Evolutionary conservation across 30 jellyfish, hydroid and myxozoan genomes (phyloP).

Genomic region (Hydractinia echinata): DNA sequence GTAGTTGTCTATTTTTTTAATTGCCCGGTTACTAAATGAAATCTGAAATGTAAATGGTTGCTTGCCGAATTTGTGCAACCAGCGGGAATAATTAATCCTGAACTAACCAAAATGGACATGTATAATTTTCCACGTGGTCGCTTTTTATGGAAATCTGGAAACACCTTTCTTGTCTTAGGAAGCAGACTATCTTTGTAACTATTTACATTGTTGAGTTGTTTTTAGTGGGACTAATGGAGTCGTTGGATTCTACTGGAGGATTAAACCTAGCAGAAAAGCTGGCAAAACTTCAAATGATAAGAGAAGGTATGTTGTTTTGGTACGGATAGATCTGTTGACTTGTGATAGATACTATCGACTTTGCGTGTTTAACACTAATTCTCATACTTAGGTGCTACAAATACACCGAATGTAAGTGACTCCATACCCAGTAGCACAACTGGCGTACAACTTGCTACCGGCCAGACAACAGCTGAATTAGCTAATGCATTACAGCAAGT

Average conservation of each 20-base stretch:
- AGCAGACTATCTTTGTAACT: neutral
- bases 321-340: no score
- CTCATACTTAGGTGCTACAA: neutral
- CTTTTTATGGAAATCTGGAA: no score
- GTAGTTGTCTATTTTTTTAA: no score
- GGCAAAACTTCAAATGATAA: neutral
- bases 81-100: no score
- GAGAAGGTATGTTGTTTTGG: no score
- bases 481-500: neutral
- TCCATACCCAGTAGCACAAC: no score
- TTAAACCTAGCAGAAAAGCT: slow-evolving; percentile 17
- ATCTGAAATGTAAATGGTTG: no score
- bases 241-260: slow-evolving; percentile 31
- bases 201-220: neutral
- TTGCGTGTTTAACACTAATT: neutral
- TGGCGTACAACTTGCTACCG: neutral
- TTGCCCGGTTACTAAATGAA: no score
- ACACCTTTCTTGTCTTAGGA: neutral
- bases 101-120: neutral
- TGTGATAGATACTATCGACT: neutral
- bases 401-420: neutral
- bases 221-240: slow-evolving; percentile 30
- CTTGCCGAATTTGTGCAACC: no score
- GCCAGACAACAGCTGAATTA: neutral
- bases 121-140: no score